Conservation (phyloP, 2,797 vertebrate species). For the Staurois parvus region DNA sequence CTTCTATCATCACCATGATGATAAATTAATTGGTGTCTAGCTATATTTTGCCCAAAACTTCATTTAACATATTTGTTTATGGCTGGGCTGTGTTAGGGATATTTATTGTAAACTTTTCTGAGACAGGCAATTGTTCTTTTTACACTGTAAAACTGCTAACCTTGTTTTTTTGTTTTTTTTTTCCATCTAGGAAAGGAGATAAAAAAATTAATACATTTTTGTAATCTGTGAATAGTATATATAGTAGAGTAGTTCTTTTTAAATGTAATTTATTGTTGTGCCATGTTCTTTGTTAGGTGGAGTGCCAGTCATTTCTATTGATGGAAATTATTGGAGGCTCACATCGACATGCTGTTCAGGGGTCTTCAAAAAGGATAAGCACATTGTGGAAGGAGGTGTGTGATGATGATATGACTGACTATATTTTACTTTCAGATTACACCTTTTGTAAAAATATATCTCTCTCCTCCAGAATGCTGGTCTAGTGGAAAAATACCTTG, state of each 20-base stretch:
- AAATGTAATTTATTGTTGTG: not conserved
- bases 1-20: too few species aligned
- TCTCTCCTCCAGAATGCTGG: constrained; percentile 79
- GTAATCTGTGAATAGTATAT: too few species aligned
- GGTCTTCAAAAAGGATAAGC: constrained; percentile 86
- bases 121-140: too few species aligned
- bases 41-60: too few species aligned
- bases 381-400: constrained; percentile 87
- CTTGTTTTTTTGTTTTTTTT: too few species aligned
- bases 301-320: constrained; percentile 91
- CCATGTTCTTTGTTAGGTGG: constrained; percentile 79
- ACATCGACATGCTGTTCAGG: constrained; percentile 82
- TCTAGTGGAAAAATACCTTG: constrained; percentile 88
- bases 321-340: constrained; percentile 92
- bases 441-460: not conserved
- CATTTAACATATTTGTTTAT: too few species aligned
- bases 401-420: constrained; percentile 63
- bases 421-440: not conserved
- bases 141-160: too few species aligned
- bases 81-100: too few species aligned
- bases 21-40: too few species aligned
- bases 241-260: not conserved
- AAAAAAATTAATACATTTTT: too few species aligned
- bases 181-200: too few species aligned
- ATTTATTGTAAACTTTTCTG: too few species aligned